Evolutionary conservation across 2,888 invertebrate genomes (phyloP), one percentile per base, ranked within the genome.

Genomic region (Rhimphoctona megacephalus): DNA sequence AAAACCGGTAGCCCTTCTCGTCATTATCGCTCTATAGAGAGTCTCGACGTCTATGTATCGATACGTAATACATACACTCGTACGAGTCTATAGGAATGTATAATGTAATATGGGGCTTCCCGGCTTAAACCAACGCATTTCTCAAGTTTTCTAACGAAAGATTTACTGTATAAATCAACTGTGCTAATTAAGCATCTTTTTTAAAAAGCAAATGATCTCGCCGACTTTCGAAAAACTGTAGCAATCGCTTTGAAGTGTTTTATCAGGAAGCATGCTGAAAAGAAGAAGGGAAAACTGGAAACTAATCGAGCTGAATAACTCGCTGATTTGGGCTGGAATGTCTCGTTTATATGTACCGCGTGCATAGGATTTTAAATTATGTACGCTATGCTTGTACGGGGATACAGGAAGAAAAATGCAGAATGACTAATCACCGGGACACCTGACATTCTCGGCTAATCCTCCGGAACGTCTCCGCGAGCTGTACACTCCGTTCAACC

Each of bases 1-100:
- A 83, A 83, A 83, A 83, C 83, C 83, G 83, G 83, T 83, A 83
- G 83, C 83, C 64, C 72, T 22, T 72, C 72, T 73, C 78, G 83
- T 78, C 83, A 83, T 83, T 83, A 83, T 83, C 83, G 83, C 83
- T 22, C 33, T 64, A 66, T 66, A 77, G 72, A 67, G 61, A 72
- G 46, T 49, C 61, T 54, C 49, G 54, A 77, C 64, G 43, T 83
- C 72, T 72, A 52, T 72, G 72, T 72, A 66, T 83, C 66, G 72
- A 66, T 78, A 66, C 61, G 70, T 57, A 61, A 30, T 80, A 36
- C 33, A 9, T 61, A 61, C n/a, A 33, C 33, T 39, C 19, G 39
- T 77, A 33, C 33, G 5, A 43, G 17, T 52, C 52, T 33, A 33
- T 52, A 72, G 25, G 36, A 61, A 30, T 14, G 36, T 14, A 52